Evolutionary conservation across 2,888 invertebrate genomes (phyloP), one percentile per base, ranked within the genome.

Genomic region (Noctua comes): DNA sequence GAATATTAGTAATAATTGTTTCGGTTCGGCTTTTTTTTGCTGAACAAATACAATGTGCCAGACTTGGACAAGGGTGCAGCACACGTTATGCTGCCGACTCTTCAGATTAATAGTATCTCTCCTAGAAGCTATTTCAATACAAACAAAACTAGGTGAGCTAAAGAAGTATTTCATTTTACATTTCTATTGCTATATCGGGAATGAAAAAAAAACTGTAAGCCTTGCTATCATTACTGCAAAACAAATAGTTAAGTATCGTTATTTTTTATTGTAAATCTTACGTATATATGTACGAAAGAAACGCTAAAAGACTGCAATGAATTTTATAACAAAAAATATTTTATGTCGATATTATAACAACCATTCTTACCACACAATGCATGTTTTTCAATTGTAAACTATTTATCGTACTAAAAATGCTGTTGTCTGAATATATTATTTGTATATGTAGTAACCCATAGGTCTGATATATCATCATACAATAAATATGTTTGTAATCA

Each of bases 261-360:
- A 40, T n/a, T 59, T 40, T 31, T 68, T 0, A 64, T 70, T 70
- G 31, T 46, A 18, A 16, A 36, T 24, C n/a, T 16, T 46, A 18
- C 51, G 1, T 65, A 11, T n/a, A 31, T 24, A 31, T 62, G 46
- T 66, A 68, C 43, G 64, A 84, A 71, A 77, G 77, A 81, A 77
- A 81, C 66, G 48, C 65, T 68, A 74, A 46, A 81, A 80, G 76
- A 84, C 85, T 85, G 84, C 74, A 57, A 59, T 72, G 57, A 43
- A 73, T 85, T 78, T 65, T 66, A 68, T 62, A 62, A 43, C 16
- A 64, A 69, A 54, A n/a, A 54, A 54, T 21, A 36, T 69, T 16
- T n/a, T 21, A 43, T 31, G 21, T 54, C 6, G n/a, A 11, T 40
- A 27, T 21, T 51, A 64, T 48, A 48, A 24, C 10, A 36, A 8